These are phyloP conservation scores for Dipodomys spectabilis DNA, from an alignment of 2,113 vertebrate genomes.

Conservation along the genomic window DNA sequence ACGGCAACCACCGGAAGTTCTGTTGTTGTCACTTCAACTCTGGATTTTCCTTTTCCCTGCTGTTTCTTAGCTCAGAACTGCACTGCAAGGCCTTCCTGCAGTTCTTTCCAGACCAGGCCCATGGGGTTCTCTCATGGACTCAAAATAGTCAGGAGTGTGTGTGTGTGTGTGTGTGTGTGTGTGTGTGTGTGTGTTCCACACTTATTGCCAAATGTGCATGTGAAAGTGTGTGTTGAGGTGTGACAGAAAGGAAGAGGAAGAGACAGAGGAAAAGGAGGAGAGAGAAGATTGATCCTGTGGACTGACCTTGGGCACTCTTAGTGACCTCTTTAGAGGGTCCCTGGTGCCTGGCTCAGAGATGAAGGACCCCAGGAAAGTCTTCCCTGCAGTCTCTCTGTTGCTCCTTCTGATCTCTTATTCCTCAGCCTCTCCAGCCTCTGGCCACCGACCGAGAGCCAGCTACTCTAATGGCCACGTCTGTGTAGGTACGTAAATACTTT, in stretches of 20 bases:
- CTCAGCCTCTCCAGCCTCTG: background rate
- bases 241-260: background rate
- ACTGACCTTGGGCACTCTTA: too few relatives aligned
- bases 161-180: background rate
- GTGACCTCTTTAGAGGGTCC: background rate
- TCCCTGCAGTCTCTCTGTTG: background rate
- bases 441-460: background rate
- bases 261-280: background rate
- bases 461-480: conserved; percentile 70
- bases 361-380: background rate
- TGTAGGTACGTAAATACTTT: conserved; percentile 81
- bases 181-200: background rate
- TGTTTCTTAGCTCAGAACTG: background rate
- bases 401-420: background rate
- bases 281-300: background rate
- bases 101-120: background rate
- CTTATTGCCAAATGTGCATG: background rate
- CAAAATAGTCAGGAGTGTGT: background rate
- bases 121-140: background rate
- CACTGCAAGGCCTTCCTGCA: rapidly evolving
- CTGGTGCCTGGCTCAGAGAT: background rate
- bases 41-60: background rate
- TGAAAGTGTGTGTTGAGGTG: background rate
- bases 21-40: background rate
- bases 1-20: background rate